phyloP scores from a whole-genome alignment of 2,888 invertebrate species.

The Sisyra nigra region DNA sequence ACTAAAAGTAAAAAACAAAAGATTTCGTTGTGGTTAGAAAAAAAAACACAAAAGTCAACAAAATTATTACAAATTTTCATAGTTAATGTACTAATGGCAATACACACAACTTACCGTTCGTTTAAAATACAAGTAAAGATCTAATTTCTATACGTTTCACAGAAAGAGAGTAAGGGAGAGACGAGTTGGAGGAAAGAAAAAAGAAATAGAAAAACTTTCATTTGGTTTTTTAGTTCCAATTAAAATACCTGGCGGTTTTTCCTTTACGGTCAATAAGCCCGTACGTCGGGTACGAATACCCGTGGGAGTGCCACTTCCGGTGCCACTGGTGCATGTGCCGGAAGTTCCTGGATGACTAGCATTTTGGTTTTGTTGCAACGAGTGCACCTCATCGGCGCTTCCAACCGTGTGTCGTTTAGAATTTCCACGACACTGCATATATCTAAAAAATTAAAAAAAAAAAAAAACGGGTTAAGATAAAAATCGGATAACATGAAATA shows the following conservation, averaged over 20 bases:
- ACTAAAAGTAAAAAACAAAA: too few relatives aligned
- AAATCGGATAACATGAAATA: not conserved
- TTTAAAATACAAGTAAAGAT: too few relatives aligned
- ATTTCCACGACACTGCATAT: conserved; percentile 60
- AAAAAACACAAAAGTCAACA: too few relatives aligned
- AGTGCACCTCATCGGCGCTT: conserved; percentile 50
- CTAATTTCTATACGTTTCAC: too few relatives aligned
- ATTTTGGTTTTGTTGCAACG: conserved; percentile 18
- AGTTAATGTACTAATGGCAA: too few relatives aligned
- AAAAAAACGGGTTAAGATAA: not conserved
- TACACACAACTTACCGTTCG: conserved; percentile 1
- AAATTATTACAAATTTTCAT: too few relatives aligned
- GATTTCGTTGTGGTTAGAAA: too few relatives aligned
- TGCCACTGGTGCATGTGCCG: conserved; percentile 20
- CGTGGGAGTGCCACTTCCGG: conserved; percentile 31
- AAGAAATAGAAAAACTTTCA: conserved; percentile 16
- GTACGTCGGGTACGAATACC: conserved; percentile 59
- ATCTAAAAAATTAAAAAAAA: conserved; percentile 31
- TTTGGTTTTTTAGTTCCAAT: conserved; percentile 10
- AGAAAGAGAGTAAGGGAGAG: too few relatives aligned
- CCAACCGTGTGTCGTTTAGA: conserved; percentile 66
- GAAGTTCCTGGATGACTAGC: conserved; percentile 10
- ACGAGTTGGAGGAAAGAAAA: conserved; percentile 14
- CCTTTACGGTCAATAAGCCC: conserved; percentile 73
- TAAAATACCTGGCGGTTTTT: conserved; percentile 73